These are phyloP conservation scores for Cantharis flavilabris DNA, from an alignment of 2,888 invertebrate species.

Conservation along the genomic window DNA sequence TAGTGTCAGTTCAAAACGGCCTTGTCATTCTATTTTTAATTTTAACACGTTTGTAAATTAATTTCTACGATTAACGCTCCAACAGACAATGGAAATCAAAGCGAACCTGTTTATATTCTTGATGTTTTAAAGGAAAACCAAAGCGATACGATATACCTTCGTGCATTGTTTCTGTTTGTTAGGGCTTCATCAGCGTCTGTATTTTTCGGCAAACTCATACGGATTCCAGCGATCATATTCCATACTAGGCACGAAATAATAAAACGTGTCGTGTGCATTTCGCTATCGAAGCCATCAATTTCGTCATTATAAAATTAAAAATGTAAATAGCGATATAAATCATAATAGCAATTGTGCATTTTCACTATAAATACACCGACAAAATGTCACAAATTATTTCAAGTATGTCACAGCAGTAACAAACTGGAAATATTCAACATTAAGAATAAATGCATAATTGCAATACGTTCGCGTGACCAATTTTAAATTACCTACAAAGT, in stretches of 20 bases:
- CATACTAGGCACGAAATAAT: background rate
- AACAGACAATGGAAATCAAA: background rate
- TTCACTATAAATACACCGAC: background rate
- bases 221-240: background rate
- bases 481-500: background rate
- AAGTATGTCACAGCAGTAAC: background rate
- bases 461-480: background rate
- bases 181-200: background rate
- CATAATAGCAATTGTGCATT: background rate
- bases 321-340: background rate
- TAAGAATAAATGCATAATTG: background rate
- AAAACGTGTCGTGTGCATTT: background rate
- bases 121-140: background rate
- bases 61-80: background rate
- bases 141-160: background rate
- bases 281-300: background rate
- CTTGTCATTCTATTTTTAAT: background rate
- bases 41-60: background rate
- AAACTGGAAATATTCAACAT: background rate
- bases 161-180: background rate
- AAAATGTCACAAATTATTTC: background rate
- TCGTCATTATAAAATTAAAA: background rate
- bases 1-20: conserved; percentile 22
- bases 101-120: background rate
- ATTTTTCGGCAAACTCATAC: background rate